Conservation (phyloP, 2,888 invertebrate genomes). For the Troilus luridus region DNA sequence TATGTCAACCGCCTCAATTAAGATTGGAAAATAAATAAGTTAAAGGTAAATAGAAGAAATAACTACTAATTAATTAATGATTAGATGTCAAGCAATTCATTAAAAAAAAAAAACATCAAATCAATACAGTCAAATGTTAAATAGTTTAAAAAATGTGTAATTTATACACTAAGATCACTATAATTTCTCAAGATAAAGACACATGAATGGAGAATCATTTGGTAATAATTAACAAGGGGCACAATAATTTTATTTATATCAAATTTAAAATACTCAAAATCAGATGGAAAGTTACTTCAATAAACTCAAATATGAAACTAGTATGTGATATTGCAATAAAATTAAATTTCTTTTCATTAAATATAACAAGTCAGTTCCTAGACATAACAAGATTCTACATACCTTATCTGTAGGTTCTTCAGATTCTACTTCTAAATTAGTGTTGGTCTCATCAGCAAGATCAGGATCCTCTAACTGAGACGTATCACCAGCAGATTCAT, state of each 20-base stretch:
- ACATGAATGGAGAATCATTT: neutral
- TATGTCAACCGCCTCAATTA: neutral
- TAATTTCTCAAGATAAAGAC: neutral
- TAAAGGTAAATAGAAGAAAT: neutral
- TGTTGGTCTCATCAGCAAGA: neutral
- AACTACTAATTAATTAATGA: neutral
- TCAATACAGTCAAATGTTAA: neutral
- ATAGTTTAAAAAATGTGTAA: neutral
- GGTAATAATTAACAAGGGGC: neutral
- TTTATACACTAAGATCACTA: neutral
- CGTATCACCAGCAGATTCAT: constrained; percentile 54
- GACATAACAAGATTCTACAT: neutral
- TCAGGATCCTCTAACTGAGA: constrained; percentile 10
- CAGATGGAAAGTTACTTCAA: neutral
- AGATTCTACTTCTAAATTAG: neutral
- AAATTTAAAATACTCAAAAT: neutral
- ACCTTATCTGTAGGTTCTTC: neutral
- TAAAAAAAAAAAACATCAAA: neutral
- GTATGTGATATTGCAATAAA: neutral
- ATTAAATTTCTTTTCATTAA: neutral
- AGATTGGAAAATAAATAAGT: neutral
- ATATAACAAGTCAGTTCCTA: neutral
- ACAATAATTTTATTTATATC: neutral
- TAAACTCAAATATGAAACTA: neutral
- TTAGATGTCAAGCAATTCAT: neutral